Base-by-base conservation (phyloP, 2,797 vertebrate genomes). In the Mergus octosetaceus region DNA sequence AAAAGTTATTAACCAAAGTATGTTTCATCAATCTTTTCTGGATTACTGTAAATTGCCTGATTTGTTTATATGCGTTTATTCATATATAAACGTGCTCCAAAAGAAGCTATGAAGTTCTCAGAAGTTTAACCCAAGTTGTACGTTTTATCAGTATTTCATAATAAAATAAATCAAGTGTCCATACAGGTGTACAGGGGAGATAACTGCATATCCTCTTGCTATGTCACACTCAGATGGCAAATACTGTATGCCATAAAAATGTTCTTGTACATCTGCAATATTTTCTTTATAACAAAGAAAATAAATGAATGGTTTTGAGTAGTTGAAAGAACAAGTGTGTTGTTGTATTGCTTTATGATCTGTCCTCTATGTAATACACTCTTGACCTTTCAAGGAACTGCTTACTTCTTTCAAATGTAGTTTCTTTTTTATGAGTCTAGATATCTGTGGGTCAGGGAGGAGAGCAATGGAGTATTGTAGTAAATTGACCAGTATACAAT, bases 211-310 rank as follows among this genome's bases (percentile, higher is more conserved):
- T 47, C 8, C 10, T 81, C 49, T 81, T 75, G 10, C 24, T 69
- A 0, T 43, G 43, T 38, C 43, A 51, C 15, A n/a, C 9, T 85
- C 2, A 0, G 7, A 15, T 70, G 28, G 38, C 41, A 80, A 74
- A 74, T 60, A 34, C 3, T 17, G 4, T 43, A 18, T 28, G 3
- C 16, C 43, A 22, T 27, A 41, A 87, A 87, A 72, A 53, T 51
- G 11, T 20, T 83, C 49, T 1, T 8, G 21, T 47, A 20, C 0
- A 6, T 47, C 34, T 57, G 41, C 61, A 92, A n/a, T 87, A 32
- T 91, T 91, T 89, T 80, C 39, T 81, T 81, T 80, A 14, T 78
- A 93, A 91, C 53, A 89, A 81, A 81, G 85, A 91, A 83, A 87
- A 85, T 64, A 83, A 93, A 91, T 54, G 20, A 87, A 61, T 72